Evolutionary conservation across 1,140 invertebrate species (phyloP).

Genomic region (Camponotus vicinus): DNA sequence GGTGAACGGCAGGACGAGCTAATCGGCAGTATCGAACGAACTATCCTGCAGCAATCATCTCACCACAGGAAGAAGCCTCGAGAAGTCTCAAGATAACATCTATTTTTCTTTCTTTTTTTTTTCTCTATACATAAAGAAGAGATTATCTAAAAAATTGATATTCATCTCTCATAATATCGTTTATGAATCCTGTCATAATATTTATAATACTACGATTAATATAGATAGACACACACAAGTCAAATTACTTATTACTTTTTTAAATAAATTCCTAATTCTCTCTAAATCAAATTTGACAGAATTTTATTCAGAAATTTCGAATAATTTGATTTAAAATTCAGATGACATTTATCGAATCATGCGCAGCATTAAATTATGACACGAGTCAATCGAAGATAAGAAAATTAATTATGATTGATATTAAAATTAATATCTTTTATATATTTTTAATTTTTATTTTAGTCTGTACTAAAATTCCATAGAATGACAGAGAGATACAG

Average conservation of each 20-base stretch:
- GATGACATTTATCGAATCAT: not conserved
- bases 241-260: not conserved
- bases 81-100: not conserved
- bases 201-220: not conserved
- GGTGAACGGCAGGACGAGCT: constrained; percentile 30
- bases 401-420: not conserved
- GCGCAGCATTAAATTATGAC: not conserved
- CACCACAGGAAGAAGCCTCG: not conserved
- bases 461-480: not conserved
- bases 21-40: constrained; percentile 2
- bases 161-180: not conserved
- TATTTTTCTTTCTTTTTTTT: not conserved
- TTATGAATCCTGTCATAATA: not conserved
- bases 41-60: not conserved
- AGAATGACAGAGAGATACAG: not conserved
- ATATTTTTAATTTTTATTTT: not conserved
- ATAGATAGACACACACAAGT: not conserved
- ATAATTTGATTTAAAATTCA: not conserved
- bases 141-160: not conserved
- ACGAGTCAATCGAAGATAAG: not conserved
- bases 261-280: not conserved
- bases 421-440: not conserved
- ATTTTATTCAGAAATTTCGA: not conserved
- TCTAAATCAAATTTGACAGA: not conserved
- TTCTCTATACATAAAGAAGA: no score